Evolutionary conservation across 2,888 invertebrate genomes (phyloP).

Genomic region (Callosobruchus maculatus): DNA sequence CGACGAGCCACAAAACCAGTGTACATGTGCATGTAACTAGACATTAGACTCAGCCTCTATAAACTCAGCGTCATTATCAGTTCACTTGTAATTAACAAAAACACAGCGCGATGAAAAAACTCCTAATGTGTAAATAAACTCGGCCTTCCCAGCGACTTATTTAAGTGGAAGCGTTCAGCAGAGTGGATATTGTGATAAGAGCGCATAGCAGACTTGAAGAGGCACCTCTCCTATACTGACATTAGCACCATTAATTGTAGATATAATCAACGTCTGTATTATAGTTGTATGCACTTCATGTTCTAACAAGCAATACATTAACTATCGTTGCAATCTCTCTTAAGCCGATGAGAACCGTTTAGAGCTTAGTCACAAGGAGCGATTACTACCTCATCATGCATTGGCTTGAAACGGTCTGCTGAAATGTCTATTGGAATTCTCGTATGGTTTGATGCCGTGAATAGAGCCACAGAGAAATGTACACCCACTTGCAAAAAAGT

Average conservation of each 20-base stretch:
- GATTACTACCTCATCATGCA: too few relatives aligned
- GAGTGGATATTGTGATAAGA: background rate
- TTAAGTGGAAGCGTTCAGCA: background rate
- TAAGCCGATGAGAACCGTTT: too few relatives aligned
- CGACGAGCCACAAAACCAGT: background rate
- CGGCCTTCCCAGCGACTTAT: background rate
- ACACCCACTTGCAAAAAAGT: too few relatives aligned
- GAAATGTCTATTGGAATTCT: too few relatives aligned
- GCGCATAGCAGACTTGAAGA: background rate
- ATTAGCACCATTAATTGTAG: background rate
- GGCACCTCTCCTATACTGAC: background rate
- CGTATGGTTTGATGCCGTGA: too few relatives aligned
- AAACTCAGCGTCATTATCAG: too few relatives aligned
- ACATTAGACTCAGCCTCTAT: too few relatives aligned
- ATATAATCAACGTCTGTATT: background rate
- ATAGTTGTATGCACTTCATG: background rate
- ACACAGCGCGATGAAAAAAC: background rate
- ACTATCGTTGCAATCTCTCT: background rate
- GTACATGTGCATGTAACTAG: too few relatives aligned
- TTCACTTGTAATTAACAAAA: background rate
- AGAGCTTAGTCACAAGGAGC: too few relatives aligned
- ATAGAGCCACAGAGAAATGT: too few relatives aligned
- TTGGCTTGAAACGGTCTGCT: too few relatives aligned
- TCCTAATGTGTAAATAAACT: background rate
- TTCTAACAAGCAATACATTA: background rate